Conservation (phyloP, 92 coral and sea anemone genomes). For the Umimayanthus kanabou region DNA sequence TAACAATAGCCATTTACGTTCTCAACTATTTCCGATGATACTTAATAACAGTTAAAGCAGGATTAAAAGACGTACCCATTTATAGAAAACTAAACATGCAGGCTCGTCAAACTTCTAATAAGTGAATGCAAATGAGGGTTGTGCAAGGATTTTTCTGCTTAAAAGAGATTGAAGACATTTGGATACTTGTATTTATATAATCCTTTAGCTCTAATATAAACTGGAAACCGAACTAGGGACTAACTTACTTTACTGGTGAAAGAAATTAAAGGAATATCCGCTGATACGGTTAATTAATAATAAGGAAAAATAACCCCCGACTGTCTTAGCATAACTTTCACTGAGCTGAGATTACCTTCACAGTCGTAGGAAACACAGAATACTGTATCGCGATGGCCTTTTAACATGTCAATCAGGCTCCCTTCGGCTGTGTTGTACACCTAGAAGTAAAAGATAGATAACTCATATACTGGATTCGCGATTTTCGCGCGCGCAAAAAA, state of each 20-base stretch:
- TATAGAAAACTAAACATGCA: no score
- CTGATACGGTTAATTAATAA: not conserved
- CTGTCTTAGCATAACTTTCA: not conserved
- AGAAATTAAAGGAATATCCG: not conserved
- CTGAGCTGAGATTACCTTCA: slow-evolving; percentile 60
- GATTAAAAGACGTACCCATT: no score
- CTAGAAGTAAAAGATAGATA: slow-evolving; percentile 43
- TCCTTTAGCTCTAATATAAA: no score
- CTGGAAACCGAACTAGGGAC: no score
- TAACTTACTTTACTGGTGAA: not conserved
- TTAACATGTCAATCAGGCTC: slow-evolving; percentile 76
- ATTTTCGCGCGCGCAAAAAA: not conserved
- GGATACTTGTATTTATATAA: no score
- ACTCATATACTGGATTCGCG: not conserved
- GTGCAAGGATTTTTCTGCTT: no score
- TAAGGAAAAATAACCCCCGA: not conserved
- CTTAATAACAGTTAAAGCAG: no score
- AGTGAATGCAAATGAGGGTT: no score
- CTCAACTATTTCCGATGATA: not conserved
- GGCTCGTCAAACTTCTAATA: no score
- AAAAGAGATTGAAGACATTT: no score
- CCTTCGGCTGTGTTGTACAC: slow-evolving; percentile 81
- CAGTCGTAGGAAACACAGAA: slow-evolving; percentile 76
- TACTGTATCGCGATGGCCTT: slow-evolving; percentile 88
- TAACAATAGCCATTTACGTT: not conserved